Evolutionary conservation across 1,140 invertebrate genomes (phyloP), one percentile per base, ranked within the genome.

Genomic region (Campoletis sonorensis): DNA sequence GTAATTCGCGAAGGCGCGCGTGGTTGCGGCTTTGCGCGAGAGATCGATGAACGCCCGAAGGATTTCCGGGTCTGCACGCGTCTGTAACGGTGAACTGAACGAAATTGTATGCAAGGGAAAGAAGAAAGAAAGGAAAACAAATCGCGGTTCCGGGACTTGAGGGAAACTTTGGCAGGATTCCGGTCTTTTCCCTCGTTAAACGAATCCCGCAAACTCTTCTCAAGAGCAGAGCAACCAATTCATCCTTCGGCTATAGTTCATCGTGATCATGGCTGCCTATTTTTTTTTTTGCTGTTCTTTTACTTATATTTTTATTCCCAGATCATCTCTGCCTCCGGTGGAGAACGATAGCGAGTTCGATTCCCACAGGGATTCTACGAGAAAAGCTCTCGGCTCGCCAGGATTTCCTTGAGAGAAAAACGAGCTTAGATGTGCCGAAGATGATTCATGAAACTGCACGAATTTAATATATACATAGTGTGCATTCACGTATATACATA

Each of bases 41-140:
- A 84, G 83, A 79, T 80, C 82, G 84, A 84, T 87, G 84, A 84
- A 86, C 84, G 86, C 85, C 86, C 82, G 83, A 83, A 87, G 86
- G 86, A 87, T 85, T 86, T 87, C 84, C 86, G 86, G 58, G 71
- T 77, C 37, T 77, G 73, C 73, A 77, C 73, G 73, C 73, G 73
- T 77, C 73, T 64, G 21, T 77, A 77, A 77, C 73, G 73, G 73
- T 77, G 10, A 23, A 75, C 23, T 10, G 26, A 26, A 26, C 18
- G 73, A 77, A 64, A 77, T 77, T 77, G 73, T 64, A 64, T 54
- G 15, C 61, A 64, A 23, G 61, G 61, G 1, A 54, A 8, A 54
- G 51, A n/a, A 54, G n/a, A 64, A 27, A 77, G 18, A 77, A 64
- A 77, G 16, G 30, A 45, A 45, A 45, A 45, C 40, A 45, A 45